A percentile compares a stretch with the other conserved stretches of the same genome.
phyloP scores from a whole-genome alignment of 2,797 vertebrate species.

The Erethizon dorsatum region DNA sequence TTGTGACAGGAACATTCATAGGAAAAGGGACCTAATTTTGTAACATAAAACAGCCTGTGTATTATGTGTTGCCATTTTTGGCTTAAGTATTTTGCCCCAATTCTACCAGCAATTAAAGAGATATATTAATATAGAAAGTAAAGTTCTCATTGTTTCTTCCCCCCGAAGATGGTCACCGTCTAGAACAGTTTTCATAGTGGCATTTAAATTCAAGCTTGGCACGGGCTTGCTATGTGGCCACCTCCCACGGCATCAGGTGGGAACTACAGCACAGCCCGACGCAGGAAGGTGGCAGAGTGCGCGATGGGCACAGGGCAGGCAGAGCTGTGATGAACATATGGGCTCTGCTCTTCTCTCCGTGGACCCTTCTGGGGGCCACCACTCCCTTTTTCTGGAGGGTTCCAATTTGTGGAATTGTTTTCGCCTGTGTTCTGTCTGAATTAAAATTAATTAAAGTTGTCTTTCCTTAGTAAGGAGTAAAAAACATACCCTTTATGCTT shows the following conservation, averaged over 20 bases:
- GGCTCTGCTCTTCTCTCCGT: neutral
- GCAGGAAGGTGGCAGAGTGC: neutral
- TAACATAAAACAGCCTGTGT: neutral
- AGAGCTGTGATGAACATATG: neutral
- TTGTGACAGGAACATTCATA: neutral
- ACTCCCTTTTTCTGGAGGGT: neutral
- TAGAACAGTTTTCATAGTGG: neutral
- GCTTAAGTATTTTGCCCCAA: neutral
- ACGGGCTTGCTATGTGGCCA: neutral
- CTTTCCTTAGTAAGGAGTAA: conserved; percentile 16
- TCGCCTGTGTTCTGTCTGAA: neutral
- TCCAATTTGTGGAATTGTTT: neutral
- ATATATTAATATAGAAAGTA: neutral
- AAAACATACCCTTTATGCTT: neutral
- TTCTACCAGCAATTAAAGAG: neutral
- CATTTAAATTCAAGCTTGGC: neutral
- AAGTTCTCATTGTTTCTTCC: neutral
- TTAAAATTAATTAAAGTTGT: conserved; percentile 51
- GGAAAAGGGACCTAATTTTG: conserved; percentile 34
- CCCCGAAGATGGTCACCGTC: neutral
- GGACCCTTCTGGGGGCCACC: neutral
- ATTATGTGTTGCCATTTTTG: neutral
- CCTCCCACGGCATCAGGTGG: neutral
- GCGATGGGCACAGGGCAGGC: neutral
- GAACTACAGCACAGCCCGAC: neutral